A percentile compares a stretch with the other conserved stretches of the same genome.
Conservation (phyloP, 2,797 vertebrate genomes). For the Muscicapa striata region DNA sequence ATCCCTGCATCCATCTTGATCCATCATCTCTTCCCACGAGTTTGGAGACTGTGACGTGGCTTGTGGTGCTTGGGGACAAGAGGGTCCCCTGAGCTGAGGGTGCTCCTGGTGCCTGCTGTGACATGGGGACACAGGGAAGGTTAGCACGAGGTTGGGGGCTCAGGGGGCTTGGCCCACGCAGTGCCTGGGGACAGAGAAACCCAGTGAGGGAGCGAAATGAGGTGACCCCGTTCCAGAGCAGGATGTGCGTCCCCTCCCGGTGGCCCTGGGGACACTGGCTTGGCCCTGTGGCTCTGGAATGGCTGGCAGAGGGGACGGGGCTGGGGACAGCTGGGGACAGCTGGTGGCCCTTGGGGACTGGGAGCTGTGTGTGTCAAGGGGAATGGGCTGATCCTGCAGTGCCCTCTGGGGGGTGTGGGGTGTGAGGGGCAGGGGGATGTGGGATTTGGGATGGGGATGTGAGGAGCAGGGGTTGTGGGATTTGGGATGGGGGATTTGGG, state of each 20-base stretch:
- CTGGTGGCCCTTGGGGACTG: background rate
- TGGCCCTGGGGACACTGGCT: background rate
- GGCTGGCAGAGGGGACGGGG: background rate
- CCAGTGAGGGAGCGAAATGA: accelerated
- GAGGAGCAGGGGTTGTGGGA: background rate
- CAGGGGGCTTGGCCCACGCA: accelerated
- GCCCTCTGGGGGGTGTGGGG: background rate
- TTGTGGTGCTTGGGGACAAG: accelerated
- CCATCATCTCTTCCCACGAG: background rate
- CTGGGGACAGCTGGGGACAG: background rate
- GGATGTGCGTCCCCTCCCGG: accelerated
- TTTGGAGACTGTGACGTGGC: background rate
- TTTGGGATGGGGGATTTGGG: background rate
- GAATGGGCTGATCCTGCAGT: background rate
- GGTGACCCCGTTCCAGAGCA: background rate
- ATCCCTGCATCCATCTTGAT: background rate
- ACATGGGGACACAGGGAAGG: background rate
- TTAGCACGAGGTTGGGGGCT: background rate
- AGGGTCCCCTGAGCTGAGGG: background rate
- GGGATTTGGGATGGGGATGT: background rate
- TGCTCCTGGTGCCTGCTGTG: background rate
- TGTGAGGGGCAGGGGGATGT: background rate
- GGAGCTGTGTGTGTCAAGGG: accelerated
- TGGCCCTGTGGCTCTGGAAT: accelerated
- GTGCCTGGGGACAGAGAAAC: background rate